These are phyloP conservation scores for Agriopis leucophaearia DNA, from an alignment of 2,888 invertebrate genomes.

Conservation along the genomic window DNA sequence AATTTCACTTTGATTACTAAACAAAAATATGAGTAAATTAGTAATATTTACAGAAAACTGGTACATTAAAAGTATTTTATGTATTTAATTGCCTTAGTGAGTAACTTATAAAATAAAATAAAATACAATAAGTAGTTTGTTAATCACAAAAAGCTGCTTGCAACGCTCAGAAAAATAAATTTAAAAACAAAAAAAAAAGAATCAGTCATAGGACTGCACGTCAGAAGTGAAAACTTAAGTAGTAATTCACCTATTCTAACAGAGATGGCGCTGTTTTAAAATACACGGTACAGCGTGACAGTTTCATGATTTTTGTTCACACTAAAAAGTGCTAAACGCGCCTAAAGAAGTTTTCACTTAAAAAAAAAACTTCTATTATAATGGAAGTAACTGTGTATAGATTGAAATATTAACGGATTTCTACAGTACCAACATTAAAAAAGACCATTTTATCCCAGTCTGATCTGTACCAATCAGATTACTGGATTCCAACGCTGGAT, in stretches of 20 bases:
- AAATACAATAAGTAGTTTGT: conserved; percentile 24
- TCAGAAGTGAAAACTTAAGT: too few species aligned
- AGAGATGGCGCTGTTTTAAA: too few species aligned
- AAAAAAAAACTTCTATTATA: conserved; percentile 24
- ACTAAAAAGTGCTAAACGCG: too few species aligned
- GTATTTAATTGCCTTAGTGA: conserved; percentile 26
- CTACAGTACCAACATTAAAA: background rate
- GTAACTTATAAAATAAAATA: conserved; percentile 24
- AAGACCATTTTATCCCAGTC: too few species aligned
- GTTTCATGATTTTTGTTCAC: too few species aligned
- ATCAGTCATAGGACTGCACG: too few species aligned
- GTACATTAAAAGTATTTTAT: conserved; percentile 23
- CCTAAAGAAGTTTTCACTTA: background rate
- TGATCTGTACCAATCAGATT: too few species aligned
- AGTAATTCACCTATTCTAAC: too few species aligned
- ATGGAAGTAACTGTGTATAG: conserved; percentile 59
- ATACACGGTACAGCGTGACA: too few species aligned
- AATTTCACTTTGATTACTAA: conserved; percentile 50
- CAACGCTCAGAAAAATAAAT: conserved; percentile 35
- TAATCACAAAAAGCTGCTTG: conserved; percentile 36
- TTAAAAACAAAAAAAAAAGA: too few species aligned
- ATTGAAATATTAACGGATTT: background rate
- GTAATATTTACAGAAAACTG: conserved; percentile 55
- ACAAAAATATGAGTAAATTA: conserved; percentile 46
- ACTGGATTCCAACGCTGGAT: too few species aligned